A percentile compares a stretch with the other conserved stretches of the same genome.
phyloP scores from a whole-genome alignment of 2,797 vertebrate species.

The Parambassis ranga region DNA sequence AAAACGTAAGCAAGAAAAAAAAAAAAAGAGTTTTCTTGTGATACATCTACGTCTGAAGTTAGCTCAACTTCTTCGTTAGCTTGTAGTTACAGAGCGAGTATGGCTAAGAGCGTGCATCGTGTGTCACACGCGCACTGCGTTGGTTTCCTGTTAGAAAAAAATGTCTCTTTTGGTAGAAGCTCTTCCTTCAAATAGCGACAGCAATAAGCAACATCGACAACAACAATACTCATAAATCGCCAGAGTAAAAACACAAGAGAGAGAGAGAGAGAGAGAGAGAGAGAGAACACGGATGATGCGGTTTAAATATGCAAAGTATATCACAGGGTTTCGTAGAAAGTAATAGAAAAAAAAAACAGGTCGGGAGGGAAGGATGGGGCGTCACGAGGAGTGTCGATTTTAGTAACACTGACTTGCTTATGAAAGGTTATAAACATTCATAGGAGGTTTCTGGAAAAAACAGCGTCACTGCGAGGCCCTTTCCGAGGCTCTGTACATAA shows the following conservation, averaged over 20 bases:
- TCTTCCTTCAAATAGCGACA: conserved; percentile 75
- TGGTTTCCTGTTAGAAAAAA: conserved; percentile 57
- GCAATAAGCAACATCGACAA: conserved; percentile 73
- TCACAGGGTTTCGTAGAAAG: conserved; percentile 77
- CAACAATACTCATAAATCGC: conserved; percentile 71
- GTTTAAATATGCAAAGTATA: conserved; percentile 84
- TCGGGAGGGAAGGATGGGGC: not conserved
- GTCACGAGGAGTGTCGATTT: conserved; percentile 27
- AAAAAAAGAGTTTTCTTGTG: conserved; percentile 51
- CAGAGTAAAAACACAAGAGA: conserved; percentile 79
- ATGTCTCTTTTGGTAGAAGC: conserved; percentile 82
- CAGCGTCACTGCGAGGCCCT: conserved; percentile 33
- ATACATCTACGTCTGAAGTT: conserved; percentile 76
- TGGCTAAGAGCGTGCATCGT: conserved; percentile 61
- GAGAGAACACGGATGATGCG: conserved; percentile 74
- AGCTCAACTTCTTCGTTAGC: conserved; percentile 76
- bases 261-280: too few species aligned
- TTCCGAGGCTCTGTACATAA: conserved; percentile 66
- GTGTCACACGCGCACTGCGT: conserved; percentile 62
- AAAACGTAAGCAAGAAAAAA: conserved; percentile 63
- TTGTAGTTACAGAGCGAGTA: conserved; percentile 60
- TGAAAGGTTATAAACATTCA: conserved; percentile 77
- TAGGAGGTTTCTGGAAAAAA: conserved; percentile 63
- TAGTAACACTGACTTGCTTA: conserved; percentile 74
- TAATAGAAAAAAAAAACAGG: conserved; percentile 56